phyloP scores from a whole-genome alignment of 2,888 invertebrate genomes.

The Morpho achilles region DNA sequence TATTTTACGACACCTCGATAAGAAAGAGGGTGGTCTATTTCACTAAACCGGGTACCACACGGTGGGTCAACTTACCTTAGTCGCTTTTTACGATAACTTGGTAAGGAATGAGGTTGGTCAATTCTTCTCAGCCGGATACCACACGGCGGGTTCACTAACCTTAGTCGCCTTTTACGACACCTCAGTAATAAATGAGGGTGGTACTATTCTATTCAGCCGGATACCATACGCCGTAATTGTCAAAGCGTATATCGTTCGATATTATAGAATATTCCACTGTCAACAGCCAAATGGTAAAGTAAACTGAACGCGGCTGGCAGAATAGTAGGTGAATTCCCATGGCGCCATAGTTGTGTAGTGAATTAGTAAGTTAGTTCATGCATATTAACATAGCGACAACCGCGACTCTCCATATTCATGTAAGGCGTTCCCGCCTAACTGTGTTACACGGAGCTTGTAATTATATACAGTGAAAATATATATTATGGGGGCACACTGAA shows the following conservation, averaged over 20 bases:
- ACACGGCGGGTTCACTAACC: no score
- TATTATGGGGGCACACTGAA: constrained; percentile 9
- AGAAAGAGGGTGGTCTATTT: no score
- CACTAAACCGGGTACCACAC: no score
- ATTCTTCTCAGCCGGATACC: no score
- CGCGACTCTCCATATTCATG: constrained; percentile 56
- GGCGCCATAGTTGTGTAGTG: constrained; percentile 44
- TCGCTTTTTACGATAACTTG: no score
- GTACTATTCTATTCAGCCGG: no score
- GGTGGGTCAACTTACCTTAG: no score
- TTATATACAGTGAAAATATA: constrained; percentile 24
- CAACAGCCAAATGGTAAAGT: constrained; percentile 34
- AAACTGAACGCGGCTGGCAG: constrained; percentile 30
- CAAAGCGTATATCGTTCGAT: constrained; percentile 29
- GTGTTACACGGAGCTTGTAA: constrained; percentile 19
- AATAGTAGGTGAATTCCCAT: constrained; percentile 27
- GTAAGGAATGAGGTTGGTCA: no score
- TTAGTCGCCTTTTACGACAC: no score
- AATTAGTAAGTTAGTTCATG: constrained; percentile 63
- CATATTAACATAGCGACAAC: constrained; percentile 54
- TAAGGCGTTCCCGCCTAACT: constrained; percentile 21
- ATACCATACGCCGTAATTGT: constrained; percentile 3
- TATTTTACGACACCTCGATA: no score
- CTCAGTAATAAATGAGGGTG: no score
- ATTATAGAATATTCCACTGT: constrained; percentile 31